These are phyloP conservation scores for Microtus oregoni DNA, from an alignment of 2,113 vertebrate genomes.

Conservation along the genomic window DNA sequence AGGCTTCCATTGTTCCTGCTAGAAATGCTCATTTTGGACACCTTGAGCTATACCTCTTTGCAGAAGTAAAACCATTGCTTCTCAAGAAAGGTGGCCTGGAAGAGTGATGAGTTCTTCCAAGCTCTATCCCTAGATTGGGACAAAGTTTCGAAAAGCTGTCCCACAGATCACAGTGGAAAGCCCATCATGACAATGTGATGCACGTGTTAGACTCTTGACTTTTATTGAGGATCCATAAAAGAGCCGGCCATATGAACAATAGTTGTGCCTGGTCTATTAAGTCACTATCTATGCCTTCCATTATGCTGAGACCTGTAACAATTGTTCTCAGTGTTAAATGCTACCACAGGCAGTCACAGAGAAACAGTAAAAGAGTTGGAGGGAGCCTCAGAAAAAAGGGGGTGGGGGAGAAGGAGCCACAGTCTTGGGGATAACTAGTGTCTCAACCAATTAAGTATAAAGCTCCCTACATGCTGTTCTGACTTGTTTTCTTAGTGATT, in stretches of 20 bases:
- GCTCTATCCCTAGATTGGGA: not conserved
- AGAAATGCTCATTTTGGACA: not conserved
- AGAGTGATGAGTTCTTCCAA: conserved; percentile 6
- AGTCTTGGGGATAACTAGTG: not conserved
- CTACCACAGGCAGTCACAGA: not conserved
- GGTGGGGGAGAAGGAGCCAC: not conserved
- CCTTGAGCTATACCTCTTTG: not conserved
- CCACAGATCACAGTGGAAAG: not conserved
- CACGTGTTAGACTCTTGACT: conserved; percentile 2
- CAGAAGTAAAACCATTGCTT: not conserved
- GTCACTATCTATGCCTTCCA: not conserved
- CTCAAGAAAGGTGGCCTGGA: conserved; percentile 16
- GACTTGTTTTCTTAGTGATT: conserved; percentile 15
- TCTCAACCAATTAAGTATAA: not conserved
- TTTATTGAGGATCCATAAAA: not conserved
- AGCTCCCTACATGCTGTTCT: not conserved
- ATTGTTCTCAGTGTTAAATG: not conserved
- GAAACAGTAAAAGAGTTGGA: not conserved
- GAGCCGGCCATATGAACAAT: not conserved
- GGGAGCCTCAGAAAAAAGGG: not conserved
- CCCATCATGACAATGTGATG: not conserved
- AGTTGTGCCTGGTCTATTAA: not conserved
- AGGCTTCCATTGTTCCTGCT: not conserved
- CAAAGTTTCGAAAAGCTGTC: not conserved
- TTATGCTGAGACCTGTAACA: not conserved